Conservation (phyloP, 2,113 vertebrate genomes). For the Solenodon paradoxus region DNA sequence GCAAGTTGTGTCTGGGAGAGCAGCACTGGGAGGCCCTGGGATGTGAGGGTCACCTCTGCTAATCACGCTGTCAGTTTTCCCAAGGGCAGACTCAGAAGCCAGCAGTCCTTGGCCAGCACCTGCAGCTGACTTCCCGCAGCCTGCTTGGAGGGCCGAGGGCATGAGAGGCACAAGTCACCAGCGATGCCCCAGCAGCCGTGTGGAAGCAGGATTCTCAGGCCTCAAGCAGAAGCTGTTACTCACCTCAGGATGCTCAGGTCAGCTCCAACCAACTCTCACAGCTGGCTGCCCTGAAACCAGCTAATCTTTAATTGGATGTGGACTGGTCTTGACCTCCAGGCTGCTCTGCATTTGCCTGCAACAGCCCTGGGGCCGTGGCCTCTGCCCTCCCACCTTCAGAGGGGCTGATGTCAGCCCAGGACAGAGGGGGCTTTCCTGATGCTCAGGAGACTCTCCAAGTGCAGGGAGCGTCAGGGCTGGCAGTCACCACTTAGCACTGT, state of each 20-base stretch:
- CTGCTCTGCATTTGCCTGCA: not conserved
- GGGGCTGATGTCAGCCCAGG: too few relatives aligned
- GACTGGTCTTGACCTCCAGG: not conserved
- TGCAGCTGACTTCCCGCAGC: too few relatives aligned
- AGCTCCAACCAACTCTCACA: accelerated
- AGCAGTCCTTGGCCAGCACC: too few relatives aligned
- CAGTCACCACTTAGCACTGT: accelerated
- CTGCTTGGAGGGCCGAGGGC: accelerated
- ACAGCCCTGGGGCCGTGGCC: accelerated
- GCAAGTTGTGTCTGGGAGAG: too few relatives aligned
- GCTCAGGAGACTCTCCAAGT: too few relatives aligned
- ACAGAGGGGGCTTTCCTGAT: not conserved
- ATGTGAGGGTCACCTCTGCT: too few relatives aligned
- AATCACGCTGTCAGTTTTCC: too few relatives aligned
- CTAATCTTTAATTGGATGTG: not conserved
- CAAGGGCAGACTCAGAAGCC: too few relatives aligned
- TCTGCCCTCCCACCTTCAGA: not conserved
- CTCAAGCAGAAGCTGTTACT: accelerated
- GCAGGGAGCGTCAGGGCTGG: accelerated
- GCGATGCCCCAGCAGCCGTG: accelerated
- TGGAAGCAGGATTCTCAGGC: not conserved
- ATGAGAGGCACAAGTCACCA: too few relatives aligned
- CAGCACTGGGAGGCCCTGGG: too few relatives aligned
- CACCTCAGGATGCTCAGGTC: not conserved
- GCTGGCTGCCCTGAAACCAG: accelerated